Evolutionary conservation across 2,113 vertebrate genomes (phyloP).

Genomic region (Tylochromis polylepis): DNA sequence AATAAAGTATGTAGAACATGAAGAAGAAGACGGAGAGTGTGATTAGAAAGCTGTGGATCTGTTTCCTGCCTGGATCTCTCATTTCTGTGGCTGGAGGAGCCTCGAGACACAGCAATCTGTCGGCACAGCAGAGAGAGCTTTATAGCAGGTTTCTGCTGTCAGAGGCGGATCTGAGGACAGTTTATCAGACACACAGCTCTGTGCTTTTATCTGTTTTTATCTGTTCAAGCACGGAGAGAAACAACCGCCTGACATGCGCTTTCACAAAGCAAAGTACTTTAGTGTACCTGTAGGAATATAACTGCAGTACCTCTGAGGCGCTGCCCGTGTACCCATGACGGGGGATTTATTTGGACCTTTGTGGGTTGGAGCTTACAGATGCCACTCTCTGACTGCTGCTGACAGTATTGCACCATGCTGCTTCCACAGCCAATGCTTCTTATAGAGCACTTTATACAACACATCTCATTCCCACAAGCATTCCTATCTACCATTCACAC

Average conservation of each 20-base stretch:
- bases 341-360: background rate
- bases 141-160: background rate
- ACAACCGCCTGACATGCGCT: background rate
- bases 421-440: background rate
- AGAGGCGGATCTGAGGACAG: background rate
- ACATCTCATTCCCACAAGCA: background rate
- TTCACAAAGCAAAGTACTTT: background rate
- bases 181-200: background rate
- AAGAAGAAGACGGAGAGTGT: background rate
- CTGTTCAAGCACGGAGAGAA: background rate
- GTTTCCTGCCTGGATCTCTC: background rate
- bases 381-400: background rate
- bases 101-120: background rate
- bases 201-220: background rate
- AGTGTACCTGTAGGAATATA: background rate
- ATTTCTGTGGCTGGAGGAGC: background rate
- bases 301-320: background rate
- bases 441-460: background rate
- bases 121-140: background rate
- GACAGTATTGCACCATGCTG: background rate
- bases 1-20: slow-evolving; percentile 29
- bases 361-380: background rate
- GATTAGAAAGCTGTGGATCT: background rate
- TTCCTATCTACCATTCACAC: background rate
- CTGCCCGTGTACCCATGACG: background rate